Base-by-base conservation (phyloP, 2,113 vertebrate genomes). In the Nesoenas mayeri region DNA sequence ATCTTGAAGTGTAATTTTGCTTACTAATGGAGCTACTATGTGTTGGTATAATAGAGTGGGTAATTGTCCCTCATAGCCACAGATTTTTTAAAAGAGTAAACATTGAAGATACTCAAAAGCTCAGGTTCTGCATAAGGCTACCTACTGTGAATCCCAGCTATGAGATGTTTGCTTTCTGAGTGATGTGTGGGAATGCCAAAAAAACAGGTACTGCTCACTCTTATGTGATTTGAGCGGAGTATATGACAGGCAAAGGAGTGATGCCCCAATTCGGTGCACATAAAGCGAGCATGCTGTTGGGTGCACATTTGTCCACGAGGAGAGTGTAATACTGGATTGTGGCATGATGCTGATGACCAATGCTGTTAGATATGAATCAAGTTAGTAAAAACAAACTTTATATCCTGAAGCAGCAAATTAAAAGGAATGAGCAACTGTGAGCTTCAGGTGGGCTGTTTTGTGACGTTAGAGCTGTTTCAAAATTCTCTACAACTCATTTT, bases 111-210 rank as follows among this genome's bases (percentile, higher is more conserved):
- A 56, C 34, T 67, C 31, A 61, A 50, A 89, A 91, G 32, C 51
- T 92, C 29, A 64, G 32, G 40, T 88, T 93, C 57, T 71, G 6
- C 36, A 10, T 50, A 81, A 88, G 53, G 48, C 53, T 78, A 40
- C 42, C 51, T 75, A 4, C 26, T 38, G 26, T 72, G 16, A 17
- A 18, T 75, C 44, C 31, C 64, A 50, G 28, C 48, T 70, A 11
- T 40, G 51, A 50, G 56, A 32, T 72, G 14, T 92, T 95, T 95
- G 26, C 67, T 95, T 95, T 85, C 89, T 84, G 53, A 22, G 69
- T 1, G 15, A 29, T 60, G 16, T 79, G 11, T 82, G 53, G 34
- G 32, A 89, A 40, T 65, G 51, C 21, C 36, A 57, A 40, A 67
- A 38, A 58, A 28, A 8, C 48, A 64, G 69, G 8, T 58, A 42